Conservation (phyloP, 2,797 vertebrate species). For the Danionella dracula region DNA sequence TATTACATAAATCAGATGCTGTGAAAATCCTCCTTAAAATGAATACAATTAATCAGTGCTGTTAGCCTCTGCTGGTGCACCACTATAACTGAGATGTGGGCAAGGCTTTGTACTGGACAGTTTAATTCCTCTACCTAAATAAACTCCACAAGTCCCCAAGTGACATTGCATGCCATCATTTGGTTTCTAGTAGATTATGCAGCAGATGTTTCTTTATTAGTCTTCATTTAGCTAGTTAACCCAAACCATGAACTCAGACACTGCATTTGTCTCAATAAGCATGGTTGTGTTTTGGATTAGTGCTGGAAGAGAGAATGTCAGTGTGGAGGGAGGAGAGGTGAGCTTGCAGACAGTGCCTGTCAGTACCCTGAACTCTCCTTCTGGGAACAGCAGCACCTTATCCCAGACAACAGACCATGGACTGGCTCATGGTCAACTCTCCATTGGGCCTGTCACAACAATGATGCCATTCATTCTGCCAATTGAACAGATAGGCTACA, state of each 20-base stretch:
- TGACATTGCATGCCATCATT: background rate
- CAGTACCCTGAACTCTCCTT: conserved; percentile 20
- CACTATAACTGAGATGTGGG: too few species aligned
- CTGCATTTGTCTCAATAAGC: conserved; percentile 10
- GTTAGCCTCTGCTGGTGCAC: too few species aligned
- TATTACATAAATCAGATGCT: too few species aligned
- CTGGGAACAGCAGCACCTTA: conserved; percentile 37
- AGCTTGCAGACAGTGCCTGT: conserved; percentile 36
- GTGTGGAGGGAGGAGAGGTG: conserved; percentile 22
- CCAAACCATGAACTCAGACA: conserved; percentile 5
- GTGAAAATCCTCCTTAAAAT: too few species aligned
- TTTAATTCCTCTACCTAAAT: background rate
- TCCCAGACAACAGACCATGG: conserved; percentile 26
- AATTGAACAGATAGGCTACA: conserved; percentile 39
- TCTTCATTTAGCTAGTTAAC: background rate
- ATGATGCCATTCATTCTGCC: conserved; percentile 34
- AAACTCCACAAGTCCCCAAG: background rate
- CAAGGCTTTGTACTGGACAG: background rate
- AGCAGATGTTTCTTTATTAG: conserved; percentile 7
- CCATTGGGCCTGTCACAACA: conserved; percentile 21
- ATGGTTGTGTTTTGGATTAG: conserved; percentile 30
- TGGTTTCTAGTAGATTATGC: background rate
- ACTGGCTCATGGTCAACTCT: conserved; percentile 26
- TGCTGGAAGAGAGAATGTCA: conserved; percentile 28
- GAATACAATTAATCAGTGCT: too few species aligned